phyloP scores from a whole-genome alignment of 2,113 vertebrate genomes.

The Proterorhinus semilunaris region DNA sequence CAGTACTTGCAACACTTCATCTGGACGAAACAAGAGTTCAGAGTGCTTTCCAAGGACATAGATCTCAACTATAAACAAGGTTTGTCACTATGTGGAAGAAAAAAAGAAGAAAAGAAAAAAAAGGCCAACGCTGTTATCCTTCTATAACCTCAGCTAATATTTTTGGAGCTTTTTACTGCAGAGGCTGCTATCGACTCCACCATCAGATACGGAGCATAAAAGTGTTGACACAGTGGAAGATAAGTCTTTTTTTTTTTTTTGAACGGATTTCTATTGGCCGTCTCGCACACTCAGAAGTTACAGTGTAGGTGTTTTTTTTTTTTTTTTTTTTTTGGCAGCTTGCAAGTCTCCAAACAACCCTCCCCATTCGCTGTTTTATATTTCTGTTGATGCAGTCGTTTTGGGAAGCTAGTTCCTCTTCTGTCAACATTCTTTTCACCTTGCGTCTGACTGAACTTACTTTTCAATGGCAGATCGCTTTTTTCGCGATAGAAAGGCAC shows the following conservation, averaged over 20 bases:
- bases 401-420: slow-evolving; percentile 3
- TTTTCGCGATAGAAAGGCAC: too few relatives aligned
- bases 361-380: slow-evolving; percentile 16
- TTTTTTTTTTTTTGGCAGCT: not conserved
- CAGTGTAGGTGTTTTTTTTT: not conserved
- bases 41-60: not conserved
- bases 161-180: slow-evolving; percentile 6
- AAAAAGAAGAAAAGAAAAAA: not conserved
- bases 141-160: slow-evolving; percentile 16
- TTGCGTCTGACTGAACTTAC: slow-evolving; percentile 3
- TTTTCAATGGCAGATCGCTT: not conserved
- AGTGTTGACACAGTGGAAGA: slow-evolving; percentile 1
- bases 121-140: not conserved
- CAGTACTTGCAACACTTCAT: slow-evolving; percentile 97
- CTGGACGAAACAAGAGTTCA: slow-evolving; percentile 65
- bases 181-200: not conserved
- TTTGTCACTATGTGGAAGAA: not conserved
- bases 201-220: slow-evolving; percentile 1
- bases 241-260: slow-evolving; percentile 2
- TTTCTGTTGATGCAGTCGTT: slow-evolving; percentile 8
- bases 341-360: not conserved
- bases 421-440: slow-evolving; percentile 4
- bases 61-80: not conserved
- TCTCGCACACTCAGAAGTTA: slow-evolving; percentile 1
- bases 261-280: not conserved